A percentile compares a stretch with the other conserved stretches of the same genome.
phyloP scores from a whole-genome alignment of 2,888 invertebrate genomes.

The Kuschelorhynchus macadamiae region DNA sequence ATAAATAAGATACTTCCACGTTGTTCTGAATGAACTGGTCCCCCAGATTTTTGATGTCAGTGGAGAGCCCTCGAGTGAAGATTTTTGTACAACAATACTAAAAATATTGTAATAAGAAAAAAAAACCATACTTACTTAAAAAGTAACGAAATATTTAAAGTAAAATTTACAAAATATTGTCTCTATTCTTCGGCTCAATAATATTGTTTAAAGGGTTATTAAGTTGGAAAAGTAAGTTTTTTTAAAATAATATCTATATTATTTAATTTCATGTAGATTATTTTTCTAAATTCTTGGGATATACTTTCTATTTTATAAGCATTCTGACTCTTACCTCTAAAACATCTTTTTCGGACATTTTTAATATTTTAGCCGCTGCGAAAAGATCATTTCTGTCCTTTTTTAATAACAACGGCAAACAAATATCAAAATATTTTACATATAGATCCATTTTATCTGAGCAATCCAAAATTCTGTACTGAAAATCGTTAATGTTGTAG shows the following conservation, averaged over 20 bases:
- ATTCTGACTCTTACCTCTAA: slow-evolving; percentile 52
- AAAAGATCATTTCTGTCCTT: slow-evolving; percentile 59
- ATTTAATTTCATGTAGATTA: too few relatives aligned
- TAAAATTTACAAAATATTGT: too few relatives aligned
- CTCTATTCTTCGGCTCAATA: too few relatives aligned
- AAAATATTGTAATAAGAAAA: slow-evolving; percentile 45
- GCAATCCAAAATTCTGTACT: slow-evolving; percentile 64
- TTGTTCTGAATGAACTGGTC: slow-evolving; percentile 57
- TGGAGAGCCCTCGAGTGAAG: slow-evolving; percentile 55
- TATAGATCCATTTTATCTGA: slow-evolving; percentile 66
- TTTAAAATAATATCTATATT: too few relatives aligned
- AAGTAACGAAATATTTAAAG: too few relatives aligned
- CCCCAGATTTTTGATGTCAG: slow-evolving; percentile 57
- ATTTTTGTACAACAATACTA: slow-evolving; percentile 56
- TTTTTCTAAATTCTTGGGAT: not conserved
- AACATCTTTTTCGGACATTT: slow-evolving; percentile 48
- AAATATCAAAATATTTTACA: slow-evolving; percentile 63
- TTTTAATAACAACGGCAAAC: slow-evolving; percentile 68
- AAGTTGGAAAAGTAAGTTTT: too few relatives aligned
- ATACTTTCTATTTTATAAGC: not conserved
- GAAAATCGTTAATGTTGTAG: slow-evolving; percentile 63
- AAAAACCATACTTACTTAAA: too few relatives aligned
- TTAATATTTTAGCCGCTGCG: slow-evolving; percentile 46
- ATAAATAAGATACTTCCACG: slow-evolving; percentile 59
- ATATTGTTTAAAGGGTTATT: too few relatives aligned